Conservation (phyloP, 2,888 invertebrate genomes). For the Campoletis raptor region DNA sequence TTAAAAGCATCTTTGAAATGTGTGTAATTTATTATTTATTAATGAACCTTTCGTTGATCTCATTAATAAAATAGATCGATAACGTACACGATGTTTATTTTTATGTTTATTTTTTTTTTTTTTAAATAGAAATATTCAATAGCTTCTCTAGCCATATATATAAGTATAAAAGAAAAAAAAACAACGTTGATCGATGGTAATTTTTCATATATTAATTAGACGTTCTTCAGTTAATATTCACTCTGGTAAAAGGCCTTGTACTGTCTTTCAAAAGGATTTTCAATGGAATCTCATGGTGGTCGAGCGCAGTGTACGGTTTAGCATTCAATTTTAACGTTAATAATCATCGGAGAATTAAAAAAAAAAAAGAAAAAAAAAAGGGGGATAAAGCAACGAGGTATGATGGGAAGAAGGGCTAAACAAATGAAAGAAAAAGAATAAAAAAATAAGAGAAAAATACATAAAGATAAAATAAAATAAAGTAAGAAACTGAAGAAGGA, state of each 20-base stretch:
- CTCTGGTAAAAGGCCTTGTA: background rate
- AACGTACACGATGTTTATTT: background rate
- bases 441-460: constrained; percentile 47
- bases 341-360: constrained; percentile 77
- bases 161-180: background rate
- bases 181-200: constrained; percentile 8
- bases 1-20: too few species aligned
- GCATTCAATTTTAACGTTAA: constrained; percentile 81
- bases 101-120: too few species aligned
- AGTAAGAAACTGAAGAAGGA: background rate
- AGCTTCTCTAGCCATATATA: background rate
- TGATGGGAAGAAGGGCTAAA: constrained; percentile 9
- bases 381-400: constrained; percentile 9
- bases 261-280: background rate
- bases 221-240: background rate
- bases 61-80: background rate
- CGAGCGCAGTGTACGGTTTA: constrained; percentile 55
- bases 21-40: background rate
- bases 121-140: background rate
- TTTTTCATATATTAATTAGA: constrained; percentile 19
- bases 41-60: background rate
- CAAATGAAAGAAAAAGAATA: too few species aligned
- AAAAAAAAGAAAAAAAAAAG: too few species aligned
- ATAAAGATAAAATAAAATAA: constrained; percentile 60
- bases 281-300: constrained; percentile 43